phyloP scores from a whole-genome alignment of 1,140 invertebrate species.

The Rhysida immarginata region DNA sequence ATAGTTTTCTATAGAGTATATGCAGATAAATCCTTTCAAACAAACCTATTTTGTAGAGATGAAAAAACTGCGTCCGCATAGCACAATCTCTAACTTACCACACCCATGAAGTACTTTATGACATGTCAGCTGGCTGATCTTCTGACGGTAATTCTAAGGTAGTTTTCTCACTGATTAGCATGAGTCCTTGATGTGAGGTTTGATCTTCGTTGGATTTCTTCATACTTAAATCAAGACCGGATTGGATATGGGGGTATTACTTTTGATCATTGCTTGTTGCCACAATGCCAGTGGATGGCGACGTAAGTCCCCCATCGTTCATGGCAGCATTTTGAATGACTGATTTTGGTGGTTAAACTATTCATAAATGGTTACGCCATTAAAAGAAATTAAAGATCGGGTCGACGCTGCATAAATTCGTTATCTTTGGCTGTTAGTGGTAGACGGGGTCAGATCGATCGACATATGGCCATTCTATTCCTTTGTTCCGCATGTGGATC shows the following conservation, averaged over 20 bases:
- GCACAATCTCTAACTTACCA: too few species aligned
- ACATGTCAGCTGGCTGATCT: slow-evolving; percentile 5
- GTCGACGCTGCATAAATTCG: slow-evolving; percentile 65
- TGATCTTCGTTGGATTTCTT: too few species aligned
- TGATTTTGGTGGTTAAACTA: slow-evolving; percentile 33
- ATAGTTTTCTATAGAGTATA: too few species aligned
- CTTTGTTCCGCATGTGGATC: slow-evolving; percentile 92
- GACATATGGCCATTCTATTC: slow-evolving; percentile 88
- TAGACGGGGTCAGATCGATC: slow-evolving; percentile 62
- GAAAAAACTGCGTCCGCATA: too few species aligned
- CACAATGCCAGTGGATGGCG: slow-evolving; percentile 14
- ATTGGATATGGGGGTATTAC: slow-evolving; percentile 18
- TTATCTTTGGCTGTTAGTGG: slow-evolving; percentile 52
- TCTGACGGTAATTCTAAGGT: slow-evolving; percentile 8
- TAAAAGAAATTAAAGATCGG: slow-evolving; percentile 72
- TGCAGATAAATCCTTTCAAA: too few species aligned
- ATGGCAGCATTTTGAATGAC: slow-evolving; percentile 41
- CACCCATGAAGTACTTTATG: slow-evolving; percentile 14
- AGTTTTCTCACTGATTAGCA: too few species aligned
- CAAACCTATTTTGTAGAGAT: too few species aligned
- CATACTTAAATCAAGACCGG: slow-evolving; percentile 6
- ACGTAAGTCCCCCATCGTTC: slow-evolving; percentile 18
- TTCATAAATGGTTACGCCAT: slow-evolving; percentile 27
- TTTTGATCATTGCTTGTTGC: not conserved
- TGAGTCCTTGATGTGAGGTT: too few species aligned